phyloP scores from a whole-genome alignment of 2,113 vertebrate genomes.

The Pseudopipra pipra region DNA sequence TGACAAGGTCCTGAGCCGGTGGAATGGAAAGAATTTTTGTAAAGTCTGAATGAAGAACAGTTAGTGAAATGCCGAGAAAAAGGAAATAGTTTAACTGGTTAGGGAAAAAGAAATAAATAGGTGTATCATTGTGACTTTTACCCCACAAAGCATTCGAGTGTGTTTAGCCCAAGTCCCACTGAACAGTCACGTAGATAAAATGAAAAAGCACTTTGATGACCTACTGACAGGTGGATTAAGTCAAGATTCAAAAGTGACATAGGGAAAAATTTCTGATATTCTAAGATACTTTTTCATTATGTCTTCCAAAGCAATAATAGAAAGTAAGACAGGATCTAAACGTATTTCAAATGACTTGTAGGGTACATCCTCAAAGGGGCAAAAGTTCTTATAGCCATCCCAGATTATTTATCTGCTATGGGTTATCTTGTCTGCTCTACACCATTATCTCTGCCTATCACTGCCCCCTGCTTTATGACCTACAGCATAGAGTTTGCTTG shows the following conservation, averaged over 20 bases:
- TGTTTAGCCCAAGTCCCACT: neutral
- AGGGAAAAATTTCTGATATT: neutral
- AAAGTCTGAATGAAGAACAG: neutral
- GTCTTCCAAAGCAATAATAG: neutral
- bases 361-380: neutral
- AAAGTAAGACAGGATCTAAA: neutral
- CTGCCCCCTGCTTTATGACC: neutral
- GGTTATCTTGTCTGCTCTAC: neutral
- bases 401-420: neutral
- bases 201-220: neutral
- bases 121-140: neutral
- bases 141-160: neutral
- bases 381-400: neutral
- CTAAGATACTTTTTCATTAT: neutral
- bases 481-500: neutral
- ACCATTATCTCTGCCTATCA: neutral
- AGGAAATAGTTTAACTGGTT: neutral
- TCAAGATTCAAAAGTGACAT: neutral
- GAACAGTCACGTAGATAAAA: neutral
- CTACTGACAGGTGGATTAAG: neutral
- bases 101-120: neutral
- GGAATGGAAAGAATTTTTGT: neutral
- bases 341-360: neutral
- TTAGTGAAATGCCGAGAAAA: neutral
- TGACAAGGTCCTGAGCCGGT: neutral